Conservation (phyloP, 2,113 vertebrate species). For the Tetrao urogallus region DNA sequence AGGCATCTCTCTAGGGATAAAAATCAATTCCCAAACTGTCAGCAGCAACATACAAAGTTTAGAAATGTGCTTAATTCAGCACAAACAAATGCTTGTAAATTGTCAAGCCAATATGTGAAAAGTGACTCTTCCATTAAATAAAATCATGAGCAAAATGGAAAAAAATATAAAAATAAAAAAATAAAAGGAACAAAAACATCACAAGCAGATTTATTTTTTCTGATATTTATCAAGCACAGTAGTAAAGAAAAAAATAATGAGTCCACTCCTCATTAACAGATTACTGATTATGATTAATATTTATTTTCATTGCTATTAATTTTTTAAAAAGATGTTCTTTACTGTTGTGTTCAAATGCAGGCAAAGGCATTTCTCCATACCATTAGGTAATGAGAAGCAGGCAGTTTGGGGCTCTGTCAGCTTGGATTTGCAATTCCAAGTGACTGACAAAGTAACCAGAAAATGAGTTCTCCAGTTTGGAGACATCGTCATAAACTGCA, state of each 20-base stretch:
- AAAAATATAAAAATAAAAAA: background rate
- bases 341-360: background rate
- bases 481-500: background rate
- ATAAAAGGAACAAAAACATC: constrained; percentile 10
- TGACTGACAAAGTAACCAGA: background rate
- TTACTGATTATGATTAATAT: background rate
- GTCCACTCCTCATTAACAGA: background rate
- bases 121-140: constrained; percentile 63
- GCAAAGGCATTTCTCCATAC: background rate
- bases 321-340: background rate
- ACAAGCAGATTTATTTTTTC: constrained; percentile 4
- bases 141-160: constrained; percentile 50
- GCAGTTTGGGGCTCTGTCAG: background rate
- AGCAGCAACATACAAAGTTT: constrained; percentile 62
- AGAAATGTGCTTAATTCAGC: constrained; percentile 72
- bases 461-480: background rate
- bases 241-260: background rate
- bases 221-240: background rate
- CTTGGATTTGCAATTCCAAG: background rate
- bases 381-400: background rate
- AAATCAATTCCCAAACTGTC: constrained; percentile 71
- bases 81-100: constrained; percentile 67
- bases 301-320: background rate
- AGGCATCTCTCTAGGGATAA: constrained; percentile 58
- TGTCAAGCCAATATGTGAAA: constrained; percentile 56